Evolutionary conservation across 2,113 vertebrate species (phyloP).

Genomic region (Lepisosteus osseus): DNA sequence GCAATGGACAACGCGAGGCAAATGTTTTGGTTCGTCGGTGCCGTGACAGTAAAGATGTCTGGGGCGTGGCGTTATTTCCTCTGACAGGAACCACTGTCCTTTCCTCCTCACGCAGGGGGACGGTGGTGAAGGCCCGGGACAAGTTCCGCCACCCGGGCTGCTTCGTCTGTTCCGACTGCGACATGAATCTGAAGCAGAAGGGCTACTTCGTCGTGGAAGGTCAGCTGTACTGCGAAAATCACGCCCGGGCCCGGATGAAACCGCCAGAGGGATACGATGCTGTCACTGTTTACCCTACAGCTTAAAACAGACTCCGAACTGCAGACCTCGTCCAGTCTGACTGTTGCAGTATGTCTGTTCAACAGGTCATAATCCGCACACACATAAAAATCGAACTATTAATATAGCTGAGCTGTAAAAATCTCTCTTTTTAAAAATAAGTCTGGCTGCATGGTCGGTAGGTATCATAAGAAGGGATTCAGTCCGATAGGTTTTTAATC

Average conservation of each 20-base stretch:
- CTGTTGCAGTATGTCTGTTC: not conserved
- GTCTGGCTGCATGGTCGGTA: too few relatives aligned
- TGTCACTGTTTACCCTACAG: slow-evolving; percentile 76
- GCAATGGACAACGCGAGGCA: too few relatives aligned
- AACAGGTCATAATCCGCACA: not conserved
- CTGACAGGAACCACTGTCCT: not conserved
- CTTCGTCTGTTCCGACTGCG: slow-evolving; percentile 92
- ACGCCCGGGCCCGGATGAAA: slow-evolving; percentile 81
- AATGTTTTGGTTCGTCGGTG: not conserved
- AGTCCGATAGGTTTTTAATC: too few relatives aligned
- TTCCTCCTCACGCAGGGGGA: slow-evolving; percentile 64
- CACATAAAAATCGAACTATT: not conserved
- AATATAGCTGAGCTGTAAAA: not conserved
- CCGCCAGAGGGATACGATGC: slow-evolving; percentile 89
- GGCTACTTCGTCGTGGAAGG: slow-evolving; percentile 96
- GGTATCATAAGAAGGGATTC: too few relatives aligned
- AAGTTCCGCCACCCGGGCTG: slow-evolving; percentile 90
- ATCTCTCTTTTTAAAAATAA: not conserved
- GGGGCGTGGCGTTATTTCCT: too few relatives aligned
- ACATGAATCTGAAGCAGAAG: slow-evolving; percentile 92
- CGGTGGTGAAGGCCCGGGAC: slow-evolving; percentile 91
- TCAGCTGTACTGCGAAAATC: slow-evolving; percentile 91
- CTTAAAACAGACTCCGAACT: slow-evolving; percentile 45
- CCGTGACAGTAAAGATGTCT: not conserved
- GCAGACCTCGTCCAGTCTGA: not conserved